Evolutionary conservation across 2,888 invertebrate species (phyloP), one percentile per base, ranked within the genome.

Genomic region (Chironomus riparius): DNA sequence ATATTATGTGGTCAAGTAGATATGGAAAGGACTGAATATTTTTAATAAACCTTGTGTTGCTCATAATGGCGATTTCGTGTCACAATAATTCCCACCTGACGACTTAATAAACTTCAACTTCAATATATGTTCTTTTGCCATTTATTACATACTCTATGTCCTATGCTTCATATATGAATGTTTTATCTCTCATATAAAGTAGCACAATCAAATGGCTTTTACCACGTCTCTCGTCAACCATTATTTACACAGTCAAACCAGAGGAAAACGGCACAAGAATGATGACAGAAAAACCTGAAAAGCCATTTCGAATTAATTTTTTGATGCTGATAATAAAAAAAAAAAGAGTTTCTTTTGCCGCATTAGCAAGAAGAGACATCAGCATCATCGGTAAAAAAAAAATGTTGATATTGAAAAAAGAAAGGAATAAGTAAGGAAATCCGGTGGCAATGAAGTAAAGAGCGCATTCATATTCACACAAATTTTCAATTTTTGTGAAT

Each of bases 41-140:
- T 56, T 56, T 56, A 56, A 56, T 56, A 56, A 50, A 50, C 50
- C 18, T 18, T 18, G 4, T 56, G 56, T 18, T 18, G 15, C 56
- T 18, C 56, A 15, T 56, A 56, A 56, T 56, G 56, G 56, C 18
- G 56, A 56, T 56, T 56, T 56, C 56, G 56, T 56, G 56, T 65
- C 65, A 65, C 65, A 65, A 65, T 65, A 65, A 65, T 65, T 65
- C 65, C 65, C 65, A 65, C 65, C 65, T 65, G 65, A 65, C 65
- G 24, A 24, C 65, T 65, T 56, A 56, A 56, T 56, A 56, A 56
- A 56, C 15, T 56, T 56, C 65, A 13, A 21, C 18, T 56, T 6
- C 18, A 18, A n/a, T 56, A n/a, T 56, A n/a, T 56, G 15, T 50
- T 50, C 2, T 50, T 50, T 50, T 50, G 15, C 18, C 38, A 38